Conservation (phyloP, 1,140 invertebrate genomes). For the Nebria ingens region DNA sequence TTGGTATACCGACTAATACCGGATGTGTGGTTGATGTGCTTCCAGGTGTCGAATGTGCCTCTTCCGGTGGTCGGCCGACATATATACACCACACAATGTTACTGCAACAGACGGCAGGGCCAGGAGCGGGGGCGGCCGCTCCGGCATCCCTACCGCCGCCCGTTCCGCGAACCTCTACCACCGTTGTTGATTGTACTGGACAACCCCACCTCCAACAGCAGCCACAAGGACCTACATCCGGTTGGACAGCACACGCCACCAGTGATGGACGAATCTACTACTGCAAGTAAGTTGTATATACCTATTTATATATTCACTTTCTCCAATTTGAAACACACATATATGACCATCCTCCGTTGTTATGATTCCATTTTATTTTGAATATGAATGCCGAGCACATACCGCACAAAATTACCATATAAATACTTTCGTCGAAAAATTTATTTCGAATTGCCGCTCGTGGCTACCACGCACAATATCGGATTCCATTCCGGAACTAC, state of each 20-base stretch:
- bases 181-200: neutral
- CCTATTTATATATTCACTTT: too few relatives aligned
- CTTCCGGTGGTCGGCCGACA: neutral
- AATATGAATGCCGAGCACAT: too few relatives aligned
- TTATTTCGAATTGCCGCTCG: too few relatives aligned
- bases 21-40: neutral
- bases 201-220: neutral
- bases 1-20: neutral
- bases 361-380: too few relatives aligned
- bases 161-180: neutral
- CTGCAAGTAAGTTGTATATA: conserved; percentile 78
- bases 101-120: neutral
- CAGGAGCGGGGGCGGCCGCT: too few relatives aligned
- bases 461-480: too few relatives aligned
- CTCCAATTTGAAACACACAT: too few relatives aligned
- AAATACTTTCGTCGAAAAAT: too few relatives aligned
- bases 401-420: too few relatives aligned
- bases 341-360: too few relatives aligned
- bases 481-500: too few relatives aligned
- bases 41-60: neutral
- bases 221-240: conserved; percentile 29
- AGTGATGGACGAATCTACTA: conserved; percentile 64
- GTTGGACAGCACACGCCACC: conserved; percentile 61
- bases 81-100: neutral
- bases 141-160: neutral